Evolutionary conservation across 2,113 vertebrate genomes (phyloP).

Genomic region (Pangasianodon gigas): DNA sequence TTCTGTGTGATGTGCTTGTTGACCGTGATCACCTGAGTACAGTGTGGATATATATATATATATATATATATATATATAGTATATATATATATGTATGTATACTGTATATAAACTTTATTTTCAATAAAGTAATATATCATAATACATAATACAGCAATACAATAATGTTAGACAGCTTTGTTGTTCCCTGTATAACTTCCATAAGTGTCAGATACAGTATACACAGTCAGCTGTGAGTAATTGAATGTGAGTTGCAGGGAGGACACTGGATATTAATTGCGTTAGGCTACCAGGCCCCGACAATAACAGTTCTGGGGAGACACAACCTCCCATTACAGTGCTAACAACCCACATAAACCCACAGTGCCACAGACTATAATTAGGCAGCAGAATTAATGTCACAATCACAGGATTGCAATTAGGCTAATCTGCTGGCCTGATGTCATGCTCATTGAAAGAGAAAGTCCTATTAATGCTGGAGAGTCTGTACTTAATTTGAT

Average conservation of each 20-base stretch:
- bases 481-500: slow-evolving; percentile 12
- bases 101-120: too few relatives aligned
- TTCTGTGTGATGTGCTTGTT: too few relatives aligned
- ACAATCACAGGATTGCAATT: slow-evolving; percentile 49
- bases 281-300: slow-evolving; percentile 62
- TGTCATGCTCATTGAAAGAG: slow-evolving; percentile 41
- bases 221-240: slow-evolving; percentile 64
- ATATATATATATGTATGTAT: too few relatives aligned
- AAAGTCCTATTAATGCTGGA: slow-evolving; percentile 23
- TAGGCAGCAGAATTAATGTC: slow-evolving; percentile 54
- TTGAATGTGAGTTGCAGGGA: slow-evolving; percentile 57
- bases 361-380: slow-evolving; percentile 50
- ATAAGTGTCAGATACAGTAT: background rate
- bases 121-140: too few relatives aligned
- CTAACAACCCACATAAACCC: slow-evolving; percentile 66
- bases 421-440: slow-evolving; percentile 52
- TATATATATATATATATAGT: too few relatives aligned
- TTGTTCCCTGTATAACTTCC: background rate
- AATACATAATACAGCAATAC: too few relatives aligned
- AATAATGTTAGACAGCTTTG: too few relatives aligned
- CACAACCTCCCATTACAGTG: slow-evolving; percentile 47
- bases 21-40: background rate
- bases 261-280: slow-evolving; percentile 68
- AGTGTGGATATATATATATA: background rate
- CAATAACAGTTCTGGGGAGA: slow-evolving; percentile 57